Base-by-base conservation (phyloP, 1,140 invertebrate species). In the Stegodyphus mimosarum region DNA sequence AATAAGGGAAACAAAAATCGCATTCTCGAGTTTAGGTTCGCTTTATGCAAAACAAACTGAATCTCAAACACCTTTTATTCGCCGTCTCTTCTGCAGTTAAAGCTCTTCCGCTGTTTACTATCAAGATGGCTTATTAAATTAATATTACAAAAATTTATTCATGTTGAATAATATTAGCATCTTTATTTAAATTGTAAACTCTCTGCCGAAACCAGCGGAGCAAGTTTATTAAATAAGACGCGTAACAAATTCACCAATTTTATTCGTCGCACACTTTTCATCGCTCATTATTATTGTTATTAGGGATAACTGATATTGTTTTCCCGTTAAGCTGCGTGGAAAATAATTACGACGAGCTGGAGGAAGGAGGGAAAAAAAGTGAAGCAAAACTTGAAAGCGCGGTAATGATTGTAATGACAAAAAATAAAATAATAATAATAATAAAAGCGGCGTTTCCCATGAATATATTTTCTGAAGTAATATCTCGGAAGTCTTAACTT, bases 251-350 rank as follows among this genome's bases (percentile, higher is more conserved):
- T 75, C 69, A 60, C 81, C 81, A 75, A 76, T 84, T 84, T 84
- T 84, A 84, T 84, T 84, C 81, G 72, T 83, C 81, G 81, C 66
- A 50, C 70, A 67, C 63, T 67, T 83, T 83, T 83, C 81, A 83
- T 84, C 81, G 81, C 66, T 84, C 81, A 84, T 84, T 84, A 84
- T 84, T 84, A 84, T 84, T 84, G 81, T 84, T 84, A 84, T 84
- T 84, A 84, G 76, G 72, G 81, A 84, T 84, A 84, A 84, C 81
- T 84, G 81, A 84, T 84, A 84, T 84, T 84, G 81, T 84, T 84
- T 84, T 84, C 72, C 72, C 64, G 72, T 84, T 67, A 84, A 84
- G 72, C 73, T 84, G 81, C 71, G 81, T 84, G 81, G 50, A 84
- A 84, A 84, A 84, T 84, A 84, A 84, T 84, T 84, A 84, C 72